A percentile compares a stretch with the other conserved stretches of the same genome.
These are phyloP conservation scores for Agelaius phoeniceus DNA, from an alignment of 2,113 vertebrate species.

Conservation along the genomic window DNA sequence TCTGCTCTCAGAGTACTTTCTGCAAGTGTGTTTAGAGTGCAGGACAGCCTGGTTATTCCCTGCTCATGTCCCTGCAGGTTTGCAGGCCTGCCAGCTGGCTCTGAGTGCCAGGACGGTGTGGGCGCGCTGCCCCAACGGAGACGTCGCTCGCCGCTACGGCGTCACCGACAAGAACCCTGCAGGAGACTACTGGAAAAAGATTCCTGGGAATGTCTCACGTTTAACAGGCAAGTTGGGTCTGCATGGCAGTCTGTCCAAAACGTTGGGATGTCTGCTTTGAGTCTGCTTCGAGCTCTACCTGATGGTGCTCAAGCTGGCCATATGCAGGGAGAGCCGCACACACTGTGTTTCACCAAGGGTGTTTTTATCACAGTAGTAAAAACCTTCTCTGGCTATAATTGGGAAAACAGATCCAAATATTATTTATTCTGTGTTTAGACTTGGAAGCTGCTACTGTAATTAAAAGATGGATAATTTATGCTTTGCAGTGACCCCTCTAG, in stretches of 20 bases:
- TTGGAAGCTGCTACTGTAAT: neutral
- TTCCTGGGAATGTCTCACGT: constrained; percentile 83
- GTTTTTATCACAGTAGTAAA: neutral
- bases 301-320: neutral
- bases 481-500: constrained; percentile 84
- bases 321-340: neutral
- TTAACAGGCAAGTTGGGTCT: constrained; percentile 80
- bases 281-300: neutral
- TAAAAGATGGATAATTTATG: constrained; percentile 11
- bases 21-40: neutral
- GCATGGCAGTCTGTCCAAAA: neutral
- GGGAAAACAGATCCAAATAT: neutral
- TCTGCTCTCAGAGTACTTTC: neutral
- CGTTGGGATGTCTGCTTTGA: neutral
- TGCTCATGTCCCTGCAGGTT: constrained; percentile 66
- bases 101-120: constrained; percentile 88
- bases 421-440: neutral
- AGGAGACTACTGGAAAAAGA: constrained; percentile 98
- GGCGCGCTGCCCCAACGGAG: constrained; percentile 91
- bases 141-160: constrained; percentile 91
- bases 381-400: neutral
- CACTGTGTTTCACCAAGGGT: neutral
- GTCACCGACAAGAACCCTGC: constrained; percentile 90
- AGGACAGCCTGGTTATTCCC: neutral
- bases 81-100: constrained; percentile 89